These are phyloP conservation scores for Pristiophorus japonicus DNA, from an alignment of 2,113 vertebrate species.

Conservation along the genomic window DNA sequence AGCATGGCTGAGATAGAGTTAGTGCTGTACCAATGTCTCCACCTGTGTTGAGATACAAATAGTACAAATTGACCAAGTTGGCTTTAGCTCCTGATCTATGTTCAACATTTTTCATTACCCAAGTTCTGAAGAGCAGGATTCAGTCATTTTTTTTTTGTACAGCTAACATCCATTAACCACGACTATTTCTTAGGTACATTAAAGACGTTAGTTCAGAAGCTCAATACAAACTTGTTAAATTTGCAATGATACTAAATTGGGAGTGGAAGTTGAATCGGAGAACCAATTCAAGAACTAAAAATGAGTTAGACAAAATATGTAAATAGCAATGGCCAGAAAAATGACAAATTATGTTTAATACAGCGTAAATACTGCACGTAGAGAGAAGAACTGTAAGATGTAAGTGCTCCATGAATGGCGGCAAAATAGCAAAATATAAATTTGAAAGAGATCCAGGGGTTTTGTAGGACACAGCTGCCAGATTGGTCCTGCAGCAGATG, in stretches of 20 bases:
- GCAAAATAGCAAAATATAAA: no score
- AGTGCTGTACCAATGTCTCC: background rate
- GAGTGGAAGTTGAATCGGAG: background rate
- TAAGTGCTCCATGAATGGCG: no score
- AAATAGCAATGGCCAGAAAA: no score
- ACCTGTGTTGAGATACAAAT: background rate
- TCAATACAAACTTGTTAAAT: background rate
- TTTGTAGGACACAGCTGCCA: no score
- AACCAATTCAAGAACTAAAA: no score
- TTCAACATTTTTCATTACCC: background rate
- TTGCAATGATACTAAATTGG: background rate
- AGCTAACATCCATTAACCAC: background rate
- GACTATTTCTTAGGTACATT: background rate
- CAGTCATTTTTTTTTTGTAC: background rate
- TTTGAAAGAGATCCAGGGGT: no score
- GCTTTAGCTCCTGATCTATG: background rate
- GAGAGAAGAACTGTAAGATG: no score
- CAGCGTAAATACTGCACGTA: no score
- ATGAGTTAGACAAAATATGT: no score
- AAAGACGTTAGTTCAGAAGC: background rate
- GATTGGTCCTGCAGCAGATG: no score
- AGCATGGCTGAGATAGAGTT: background rate
- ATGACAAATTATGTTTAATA: no score
- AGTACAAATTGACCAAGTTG: background rate
- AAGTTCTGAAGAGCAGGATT: background rate